These are phyloP conservation scores for Dufourea novaeangliae DNA, from an alignment of 1,140 invertebrate genomes.

Conservation along the genomic window DNA sequence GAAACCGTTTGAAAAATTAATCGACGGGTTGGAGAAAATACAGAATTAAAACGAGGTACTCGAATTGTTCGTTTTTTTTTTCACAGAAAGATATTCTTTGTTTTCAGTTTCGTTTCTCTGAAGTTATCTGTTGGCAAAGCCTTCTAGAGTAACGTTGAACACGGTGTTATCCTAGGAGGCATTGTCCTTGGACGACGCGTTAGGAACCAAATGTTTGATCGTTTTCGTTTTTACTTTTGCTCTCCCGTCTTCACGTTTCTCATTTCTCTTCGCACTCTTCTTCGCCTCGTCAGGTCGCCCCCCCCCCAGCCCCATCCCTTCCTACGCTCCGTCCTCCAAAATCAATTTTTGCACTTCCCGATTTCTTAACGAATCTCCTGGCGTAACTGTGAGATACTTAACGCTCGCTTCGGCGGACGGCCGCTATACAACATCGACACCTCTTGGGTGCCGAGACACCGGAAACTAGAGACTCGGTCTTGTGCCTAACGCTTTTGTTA, in stretches of 20 bases:
- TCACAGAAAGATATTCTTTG: not conserved
- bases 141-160: conserved; percentile 37
- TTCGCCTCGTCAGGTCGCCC: not conserved
- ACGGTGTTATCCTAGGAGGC: conserved; percentile 35
- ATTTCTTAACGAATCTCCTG: not conserved
- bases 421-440: conserved; percentile 18
- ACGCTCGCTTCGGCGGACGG: conserved; percentile 17
- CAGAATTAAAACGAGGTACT: not conserved
- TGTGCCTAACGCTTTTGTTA: not conserved
- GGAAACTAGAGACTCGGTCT: not conserved
- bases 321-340: not conserved
- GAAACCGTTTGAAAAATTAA: not conserved
- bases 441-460: not conserved
- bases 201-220: conserved; percentile 43
- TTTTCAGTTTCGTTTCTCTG: not conserved
- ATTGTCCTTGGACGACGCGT: conserved; percentile 36
- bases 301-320: not conserved
- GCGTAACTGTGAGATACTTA: conserved; percentile 12
- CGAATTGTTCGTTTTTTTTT: not conserved
- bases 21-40: not conserved
- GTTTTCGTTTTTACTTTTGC: not conserved
- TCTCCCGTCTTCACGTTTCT: not conserved
- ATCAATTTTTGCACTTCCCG: not conserved
- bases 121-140: not conserved
- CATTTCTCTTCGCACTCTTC: conserved; percentile 4